Evolutionary conservation across 2,113 vertebrate species (phyloP).

Genomic region (Brachionichthys hirsutus): DNA sequence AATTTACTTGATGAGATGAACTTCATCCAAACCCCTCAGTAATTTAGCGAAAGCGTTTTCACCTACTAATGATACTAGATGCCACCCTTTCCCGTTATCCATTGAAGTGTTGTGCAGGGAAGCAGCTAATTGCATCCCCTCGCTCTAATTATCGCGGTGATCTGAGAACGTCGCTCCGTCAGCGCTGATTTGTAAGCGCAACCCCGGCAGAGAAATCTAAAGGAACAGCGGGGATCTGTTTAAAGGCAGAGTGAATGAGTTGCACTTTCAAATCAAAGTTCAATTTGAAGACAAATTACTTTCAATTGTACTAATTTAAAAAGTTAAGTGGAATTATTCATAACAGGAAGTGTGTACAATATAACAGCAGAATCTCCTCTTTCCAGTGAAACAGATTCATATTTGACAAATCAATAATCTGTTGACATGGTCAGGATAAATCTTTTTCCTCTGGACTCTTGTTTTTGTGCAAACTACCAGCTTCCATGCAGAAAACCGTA

Average conservation of each 20-base stretch:
- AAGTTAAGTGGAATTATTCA: neutral
- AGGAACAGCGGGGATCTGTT: no score
- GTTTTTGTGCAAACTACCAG: neutral
- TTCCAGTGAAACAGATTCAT: no score
- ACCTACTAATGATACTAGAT: no score
- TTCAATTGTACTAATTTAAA: neutral
- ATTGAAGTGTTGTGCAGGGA: conserved; percentile 3
- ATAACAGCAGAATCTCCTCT: neutral
- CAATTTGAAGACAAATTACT: neutral
- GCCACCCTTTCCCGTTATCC: no score
- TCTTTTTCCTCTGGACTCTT: neutral
- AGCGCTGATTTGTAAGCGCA: conserved; percentile 53
- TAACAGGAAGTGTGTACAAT: neutral
- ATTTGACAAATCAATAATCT: no score
- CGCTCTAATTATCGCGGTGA: conserved; percentile 18
- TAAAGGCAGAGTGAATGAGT: no score
- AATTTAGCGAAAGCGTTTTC: no score
- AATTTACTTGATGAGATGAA: no score
- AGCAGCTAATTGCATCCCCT: conserved; percentile 39
- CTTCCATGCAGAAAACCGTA: neutral
- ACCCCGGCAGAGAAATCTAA: conserved; percentile 15
- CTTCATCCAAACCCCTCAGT: no score
- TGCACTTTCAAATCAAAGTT: neutral
- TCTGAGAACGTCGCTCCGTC: conserved; percentile 40
- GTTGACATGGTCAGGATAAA: neutral